Evolutionary conservation across 2,797 vertebrate species (phyloP), one percentile per base, ranked within the genome.

Genomic region (Serranus cabrilla): DNA sequence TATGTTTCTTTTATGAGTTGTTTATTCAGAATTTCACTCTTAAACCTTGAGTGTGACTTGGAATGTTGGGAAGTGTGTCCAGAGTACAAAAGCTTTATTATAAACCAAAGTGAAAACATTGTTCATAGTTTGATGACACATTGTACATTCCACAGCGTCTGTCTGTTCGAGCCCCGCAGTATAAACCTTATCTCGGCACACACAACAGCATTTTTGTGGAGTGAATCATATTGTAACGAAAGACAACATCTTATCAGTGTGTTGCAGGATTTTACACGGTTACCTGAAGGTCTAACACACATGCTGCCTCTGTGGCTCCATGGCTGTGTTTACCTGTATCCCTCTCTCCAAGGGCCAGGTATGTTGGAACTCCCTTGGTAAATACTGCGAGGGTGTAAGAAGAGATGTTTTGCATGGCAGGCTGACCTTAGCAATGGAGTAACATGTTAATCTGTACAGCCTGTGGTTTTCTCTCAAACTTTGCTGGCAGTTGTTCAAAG

Each of bases 351-450:
- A 70, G 71, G 70, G 47, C 74, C 80, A 81, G 71, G 74, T 86
- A 80, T 88, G 87, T 73, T 85, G 66, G 31, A 86, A 85, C 90
- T 89, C 89, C 90, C 61, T 85, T 18, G 78, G 80, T 91, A 89
- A 93, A 93, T 83, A 91, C 65, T 57, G 42, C 37, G 46, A 70
- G 60, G 40, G 62, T 74, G 78, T 76, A 58, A 81, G 71, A 80
- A 42, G 31, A 68, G 60, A 76, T 56, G 62, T 84, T 90, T 83
- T 86, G 71, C 86, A 79, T 83, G 64, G 42, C 62, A 50, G 54
- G 46, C 14, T 70, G 74, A 80, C 81, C 73, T 84, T 63, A 43
- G 63, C 21, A 5, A 7, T 71, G 51, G 12, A 77, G 52, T 51
- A 74, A 76, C 42, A 82, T 54, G 67, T 81, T 72, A 62, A 85